Percentiles rank a stretch among this genome's conserved stretches.
These are phyloP conservation scores for Lagria hirta DNA, from an alignment of 2,888 invertebrate genomes.

Conservation along the genomic window DNA sequence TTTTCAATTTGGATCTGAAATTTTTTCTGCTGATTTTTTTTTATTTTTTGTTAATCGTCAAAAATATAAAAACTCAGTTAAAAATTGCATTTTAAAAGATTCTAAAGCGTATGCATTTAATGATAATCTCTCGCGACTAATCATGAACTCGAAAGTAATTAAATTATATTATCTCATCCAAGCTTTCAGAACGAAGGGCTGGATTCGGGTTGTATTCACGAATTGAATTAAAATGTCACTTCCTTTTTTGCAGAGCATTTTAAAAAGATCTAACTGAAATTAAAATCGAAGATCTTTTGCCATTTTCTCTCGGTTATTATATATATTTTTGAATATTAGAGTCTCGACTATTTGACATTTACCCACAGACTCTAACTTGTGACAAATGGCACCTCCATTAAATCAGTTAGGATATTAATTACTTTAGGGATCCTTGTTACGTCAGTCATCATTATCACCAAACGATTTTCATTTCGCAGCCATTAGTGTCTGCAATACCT, in stretches of 20 bases:
- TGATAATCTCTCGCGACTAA: slow-evolving; percentile 2
- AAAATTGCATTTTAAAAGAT: too few species aligned
- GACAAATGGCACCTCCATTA: slow-evolving; percentile 37
- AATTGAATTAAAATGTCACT: slow-evolving; percentile 12
- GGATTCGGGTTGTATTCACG: slow-evolving; percentile 1
- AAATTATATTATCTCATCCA: slow-evolving; percentile 12
- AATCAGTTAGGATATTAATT: slow-evolving; percentile 37
- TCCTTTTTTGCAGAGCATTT: slow-evolving; percentile 7
- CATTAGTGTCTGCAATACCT: slow-evolving; percentile 16
- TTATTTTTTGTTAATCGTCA: background rate
- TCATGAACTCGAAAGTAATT: slow-evolving; percentile 11
- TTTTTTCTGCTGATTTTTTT: too few species aligned
- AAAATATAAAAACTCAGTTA: too few species aligned
- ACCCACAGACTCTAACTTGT: slow-evolving; percentile 18
- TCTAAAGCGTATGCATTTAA: too few species aligned
- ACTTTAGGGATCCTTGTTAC: slow-evolving; percentile 33
- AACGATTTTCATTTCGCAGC: slow-evolving; percentile 23
- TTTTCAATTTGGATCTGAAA: background rate
- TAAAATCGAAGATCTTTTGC: slow-evolving; percentile 4
- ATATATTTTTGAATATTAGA: slow-evolving; percentile 17
- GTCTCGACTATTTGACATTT: slow-evolving; percentile 19
- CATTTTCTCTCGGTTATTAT: slow-evolving; percentile 2
- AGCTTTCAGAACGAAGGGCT: slow-evolving; percentile 4
- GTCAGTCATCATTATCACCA: slow-evolving; percentile 32
- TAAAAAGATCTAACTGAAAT: slow-evolving; percentile 3